Evolutionary conservation across 2,797 vertebrate species (phyloP), one percentile per base, ranked within the genome.

Genomic region (Spea hammondii): DNA sequence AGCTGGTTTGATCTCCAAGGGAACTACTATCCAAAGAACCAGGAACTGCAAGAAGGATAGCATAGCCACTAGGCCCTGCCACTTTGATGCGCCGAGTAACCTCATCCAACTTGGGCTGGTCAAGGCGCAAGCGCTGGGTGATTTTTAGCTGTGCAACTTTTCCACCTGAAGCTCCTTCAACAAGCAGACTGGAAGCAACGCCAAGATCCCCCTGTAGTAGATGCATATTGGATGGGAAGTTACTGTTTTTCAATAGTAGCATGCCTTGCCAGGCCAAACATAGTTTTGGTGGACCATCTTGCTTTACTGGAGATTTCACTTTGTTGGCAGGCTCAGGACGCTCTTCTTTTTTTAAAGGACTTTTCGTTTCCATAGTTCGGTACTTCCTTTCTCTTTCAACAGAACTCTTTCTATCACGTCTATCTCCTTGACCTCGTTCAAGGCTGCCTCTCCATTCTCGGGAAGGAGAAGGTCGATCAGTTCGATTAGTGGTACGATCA

Each of bases 101-200:
- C 91, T 99, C 98, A 65, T 99, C 98, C 68, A 99, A 92, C 87
- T 99, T 99, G 87, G 98, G 98, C 90, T 99, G 98, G 93, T 99
- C 98, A 87, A 99, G 94, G 4, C 98, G 97, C 55, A 99, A 94
- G 45, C 98, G 96, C 12, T 99, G 98, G 0, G 98, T 99, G 91
- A 99, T 99, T 92, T 99, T 99, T 78, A 99, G 93, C 88, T 99
- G 96, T 77, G 91, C 93, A 79, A 98, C 95, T 84, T 95, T 97
- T 79, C 95, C 93, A 12, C 97, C 95, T 0, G 94, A 94, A 1
- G 93, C 79, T 86, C 94, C 92, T 67, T 99, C 97, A 64, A 94
- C 86, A 0, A 99, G 94, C 72, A 99, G 95, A 83, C 95, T 94
- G 78, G 92, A 95, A 85, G 98, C 97, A 8, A 99, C 96, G 0